Percentiles rank a stretch among this genome's conserved stretches.
Conservation (phyloP, 2,113 vertebrate species). For the Xenotilapia leptura region DNA sequence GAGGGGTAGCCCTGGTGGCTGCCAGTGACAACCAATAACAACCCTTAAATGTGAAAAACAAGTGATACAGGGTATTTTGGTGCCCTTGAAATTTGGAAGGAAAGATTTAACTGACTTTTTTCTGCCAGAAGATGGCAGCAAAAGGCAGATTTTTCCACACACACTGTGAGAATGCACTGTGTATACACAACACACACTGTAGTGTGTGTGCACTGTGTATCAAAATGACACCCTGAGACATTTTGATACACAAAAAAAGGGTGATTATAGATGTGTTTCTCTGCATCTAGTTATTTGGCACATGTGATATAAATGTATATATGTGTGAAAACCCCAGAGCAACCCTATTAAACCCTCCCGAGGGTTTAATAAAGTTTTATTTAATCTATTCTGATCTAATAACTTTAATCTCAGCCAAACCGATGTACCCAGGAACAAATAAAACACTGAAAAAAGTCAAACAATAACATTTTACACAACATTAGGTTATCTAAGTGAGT, state of each 20-base stretch:
- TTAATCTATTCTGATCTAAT: neutral
- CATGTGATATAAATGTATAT: neutral
- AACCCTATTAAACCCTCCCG: neutral
- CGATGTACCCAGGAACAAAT: neutral
- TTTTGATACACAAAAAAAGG: neutral
- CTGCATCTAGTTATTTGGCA: neutral
- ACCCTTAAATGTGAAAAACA: neutral
- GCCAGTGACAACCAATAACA: neutral
- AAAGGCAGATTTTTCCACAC: neutral
- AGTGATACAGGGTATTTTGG: neutral
- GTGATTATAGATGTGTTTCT: neutral
- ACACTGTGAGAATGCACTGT: neutral
- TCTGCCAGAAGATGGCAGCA: constrained; percentile 43
- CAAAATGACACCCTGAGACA: neutral
- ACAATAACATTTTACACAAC: no score
- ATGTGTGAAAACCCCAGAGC: neutral
- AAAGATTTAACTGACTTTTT: neutral
- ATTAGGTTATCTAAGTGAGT: neutral
- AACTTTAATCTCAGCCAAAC: neutral
- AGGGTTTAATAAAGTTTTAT: neutral
- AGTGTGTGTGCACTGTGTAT: neutral
- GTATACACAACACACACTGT: neutral
- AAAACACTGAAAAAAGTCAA: neutral
- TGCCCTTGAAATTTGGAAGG: neutral
- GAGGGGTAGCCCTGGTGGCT: neutral